Conservation (phyloP, 2,113 vertebrate genomes). For the Zosterops borbonicus region DNA sequence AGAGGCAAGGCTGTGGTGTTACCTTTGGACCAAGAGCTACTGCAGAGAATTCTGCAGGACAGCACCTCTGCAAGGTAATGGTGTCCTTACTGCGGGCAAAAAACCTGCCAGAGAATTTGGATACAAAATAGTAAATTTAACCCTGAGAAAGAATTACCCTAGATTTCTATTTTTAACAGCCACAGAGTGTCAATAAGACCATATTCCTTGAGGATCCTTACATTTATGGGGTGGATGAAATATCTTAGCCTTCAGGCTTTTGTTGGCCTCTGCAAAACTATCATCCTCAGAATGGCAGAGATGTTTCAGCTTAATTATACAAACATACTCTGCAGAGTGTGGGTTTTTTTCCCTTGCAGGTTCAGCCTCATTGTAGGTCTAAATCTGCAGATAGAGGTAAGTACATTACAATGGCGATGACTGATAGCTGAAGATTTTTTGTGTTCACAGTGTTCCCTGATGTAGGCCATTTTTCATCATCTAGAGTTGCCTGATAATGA, state of each 20-base stretch:
- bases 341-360: constrained; percentile 14
- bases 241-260: not conserved
- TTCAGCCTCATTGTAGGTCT: not conserved
- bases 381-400: constrained; percentile 64
- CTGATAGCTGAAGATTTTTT: constrained; percentile 67
- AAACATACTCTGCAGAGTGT: constrained; percentile 40
- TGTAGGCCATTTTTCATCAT: constrained; percentile 74
- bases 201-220: not conserved
- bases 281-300: constrained; percentile 13
- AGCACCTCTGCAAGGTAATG: not conserved
- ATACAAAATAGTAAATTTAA: not conserved
- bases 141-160: not conserved
- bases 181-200: not conserved
- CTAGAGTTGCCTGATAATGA: constrained; percentile 71
- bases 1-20: not conserved
- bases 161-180: not conserved
- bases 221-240: not conserved
- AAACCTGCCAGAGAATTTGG: not conserved
- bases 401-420: constrained; percentile 64
- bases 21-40: not conserved
- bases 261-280: not conserved
- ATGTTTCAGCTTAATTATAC: constrained; percentile 65
- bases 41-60: not conserved
- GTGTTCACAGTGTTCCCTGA: constrained; percentile 72
- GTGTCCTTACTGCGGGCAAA: not conserved